Evolutionary conservation across 1,140 invertebrate genomes (phyloP).

Genomic region (Drosophila lacertosa): DNA sequence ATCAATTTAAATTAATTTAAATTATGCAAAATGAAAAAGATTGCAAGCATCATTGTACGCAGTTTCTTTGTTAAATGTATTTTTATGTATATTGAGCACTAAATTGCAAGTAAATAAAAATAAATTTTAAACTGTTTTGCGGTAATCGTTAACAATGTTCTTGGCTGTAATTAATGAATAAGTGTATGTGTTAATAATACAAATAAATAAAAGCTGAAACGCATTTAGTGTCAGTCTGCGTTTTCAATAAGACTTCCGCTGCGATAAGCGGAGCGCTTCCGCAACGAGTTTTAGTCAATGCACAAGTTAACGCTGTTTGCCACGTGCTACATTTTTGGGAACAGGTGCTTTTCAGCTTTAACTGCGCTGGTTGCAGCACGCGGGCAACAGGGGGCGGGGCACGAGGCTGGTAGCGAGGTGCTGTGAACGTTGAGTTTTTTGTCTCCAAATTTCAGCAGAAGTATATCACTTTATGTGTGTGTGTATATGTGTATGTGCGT

Average conservation of each 20-base stretch:
- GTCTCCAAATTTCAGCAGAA: no score
- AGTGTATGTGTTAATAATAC: not conserved
- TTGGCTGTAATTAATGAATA: not conserved
- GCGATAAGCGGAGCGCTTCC: conserved; percentile 13
- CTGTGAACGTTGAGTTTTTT: no score
- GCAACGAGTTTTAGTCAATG: conserved; percentile 10
- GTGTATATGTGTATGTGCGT: not conserved
- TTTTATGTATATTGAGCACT: no score
- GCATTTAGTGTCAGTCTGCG: conserved; percentile 1
- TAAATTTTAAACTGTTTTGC: not conserved
- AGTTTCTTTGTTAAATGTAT: no score
- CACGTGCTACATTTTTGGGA: conserved; percentile 22
- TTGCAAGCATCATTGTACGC: no score
- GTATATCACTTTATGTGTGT: not conserved
- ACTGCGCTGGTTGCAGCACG: no score
- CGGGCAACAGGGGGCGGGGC: no score
- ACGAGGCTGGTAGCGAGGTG: not conserved
- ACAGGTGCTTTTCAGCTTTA: conserved; percentile 3
- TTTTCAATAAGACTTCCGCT: conserved; percentile 13
- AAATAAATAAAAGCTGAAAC: not conserved
- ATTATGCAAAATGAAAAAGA: no score
- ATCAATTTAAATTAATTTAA: not conserved
- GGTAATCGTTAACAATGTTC: not conserved
- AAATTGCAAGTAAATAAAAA: not conserved
- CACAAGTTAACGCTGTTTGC: conserved; percentile 17